Evolutionary conservation across 2,797 vertebrate species (phyloP), one percentile per base, ranked within the genome.

Genomic region (Bovichtus variegatus): DNA sequence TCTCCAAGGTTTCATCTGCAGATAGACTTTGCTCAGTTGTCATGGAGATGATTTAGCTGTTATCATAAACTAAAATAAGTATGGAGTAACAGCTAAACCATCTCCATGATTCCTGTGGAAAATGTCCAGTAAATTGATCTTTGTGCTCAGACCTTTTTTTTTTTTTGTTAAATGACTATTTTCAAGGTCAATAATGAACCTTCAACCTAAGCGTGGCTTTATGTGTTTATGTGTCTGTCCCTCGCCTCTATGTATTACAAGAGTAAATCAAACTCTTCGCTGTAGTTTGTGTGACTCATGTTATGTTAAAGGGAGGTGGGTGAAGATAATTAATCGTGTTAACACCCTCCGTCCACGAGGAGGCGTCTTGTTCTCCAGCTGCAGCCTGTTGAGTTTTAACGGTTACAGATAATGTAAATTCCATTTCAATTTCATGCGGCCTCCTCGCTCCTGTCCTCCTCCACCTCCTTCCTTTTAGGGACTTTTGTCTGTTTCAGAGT

Each of bases 401-500:
- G 73, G 60, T 77, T 76, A 63, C 47, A 78, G 76, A 82, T 78
- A 15, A 78, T 25, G 6, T 61, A 44, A 82, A 87, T 85, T 77
- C 85, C 72, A 67, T 58, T 78, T 81, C 34, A 58, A 47, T 83
- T 82, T 72, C 79, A 83, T 55, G 46, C 58, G 15, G 25, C 51
- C 72, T 80, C 59, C 29, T 74, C 1, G 0, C 59, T 72, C 9
- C 41, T 50, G 27, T 59, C 46, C 47, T 73, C 68, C 67, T 61
- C 49, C 55, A 74, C 64, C 29, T 66, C 16, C 53, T 65, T 79
- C 84, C 87, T 85, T 89, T 83, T 87, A 82, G 59, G 88, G 83
- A 67, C 65, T 77, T 83, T 31, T 70, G 31, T 65, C 13, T 62
- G 75, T 78, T 78, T 63, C 53, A 31, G 23, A 71, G 21, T 76